Evolutionary conservation across 2,888 invertebrate genomes (phyloP), one percentile per base, ranked within the genome.

Genomic region (Melitaea athalia): DNA sequence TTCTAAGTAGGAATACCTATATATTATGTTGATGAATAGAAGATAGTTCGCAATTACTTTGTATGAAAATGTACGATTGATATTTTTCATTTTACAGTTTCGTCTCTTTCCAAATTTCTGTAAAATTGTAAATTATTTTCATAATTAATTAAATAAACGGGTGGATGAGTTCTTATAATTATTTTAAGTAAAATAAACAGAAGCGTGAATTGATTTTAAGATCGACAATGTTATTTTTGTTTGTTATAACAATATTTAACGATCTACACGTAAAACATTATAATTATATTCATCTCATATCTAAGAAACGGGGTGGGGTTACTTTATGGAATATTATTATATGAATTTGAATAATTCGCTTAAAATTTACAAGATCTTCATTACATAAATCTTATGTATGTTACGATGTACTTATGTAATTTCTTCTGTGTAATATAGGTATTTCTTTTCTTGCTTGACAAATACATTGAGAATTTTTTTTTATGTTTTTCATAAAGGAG

Each of bases 261-360:
- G 38, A 55, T 33, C 14, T 8, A 33, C 14, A n/a, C 8, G n/a
- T n/a, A n/a, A 5, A n/a, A 14, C 8, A 38, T 55, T 33, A 11
- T 17, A 50, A 50, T 52, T 3, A 24, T 53, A 55, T 55, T 55
- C 55, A n/a, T 55, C n/a, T 38, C n/a, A 55, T 33, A 14, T 14
- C 14, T n/a, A 38, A 33, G 14, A 14, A 55, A 33, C 55, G n/a
- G n/a, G n/a, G n/a, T 8, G 33, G 33, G 31, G n/a, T n/a, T 33
- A 33, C 7, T 15, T 12, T 55, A 14, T 55, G 14, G 6, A 55
- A 33, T 55, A 55, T 33, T 33, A 55, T n/a, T 5, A 55, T 55
- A 33, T 50, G n/a, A n/a, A 50, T 50, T 50, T 15, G 8, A 38
- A 8, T 1, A 8, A 7, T 38, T 38, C 38, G 38, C 38, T 8